Evolutionary conservation across 2,888 invertebrate species (phyloP).

Genomic region (Glomeris marginata): DNA sequence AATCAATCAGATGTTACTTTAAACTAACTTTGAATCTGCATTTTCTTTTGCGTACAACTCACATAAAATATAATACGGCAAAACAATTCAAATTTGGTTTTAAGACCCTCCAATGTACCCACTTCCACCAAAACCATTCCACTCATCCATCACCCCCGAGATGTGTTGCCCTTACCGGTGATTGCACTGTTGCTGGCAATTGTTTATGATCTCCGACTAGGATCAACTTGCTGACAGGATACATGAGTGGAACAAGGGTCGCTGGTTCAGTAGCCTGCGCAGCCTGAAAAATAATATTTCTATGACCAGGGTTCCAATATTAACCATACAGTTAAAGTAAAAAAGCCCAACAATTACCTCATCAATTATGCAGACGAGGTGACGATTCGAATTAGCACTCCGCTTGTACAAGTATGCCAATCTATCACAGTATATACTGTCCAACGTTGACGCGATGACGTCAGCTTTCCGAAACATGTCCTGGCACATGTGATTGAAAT

Average conservation of each 20-base stretch:
- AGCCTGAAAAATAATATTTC: constrained; percentile 75
- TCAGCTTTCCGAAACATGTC: constrained; percentile 39
- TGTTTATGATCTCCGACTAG: constrained; percentile 79
- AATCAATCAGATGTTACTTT: too few species aligned
- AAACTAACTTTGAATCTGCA: too few species aligned
- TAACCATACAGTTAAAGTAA: constrained; percentile 4
- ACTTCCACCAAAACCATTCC: too few species aligned
- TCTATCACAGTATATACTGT: constrained; percentile 27
- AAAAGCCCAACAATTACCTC: constrained; percentile 21
- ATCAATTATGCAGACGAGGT: constrained; percentile 22
- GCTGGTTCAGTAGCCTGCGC: constrained; percentile 75
- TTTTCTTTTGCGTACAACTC: too few species aligned
- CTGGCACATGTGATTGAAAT: too few species aligned
- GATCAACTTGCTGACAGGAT: constrained; percentile 56
- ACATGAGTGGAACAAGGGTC: constrained; percentile 58
- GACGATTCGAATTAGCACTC: not conserved
- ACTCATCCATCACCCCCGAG: too few species aligned
- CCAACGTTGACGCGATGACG: constrained; percentile 54
- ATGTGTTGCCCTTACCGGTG: constrained; percentile 46
- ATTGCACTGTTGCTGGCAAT: constrained; percentile 61
- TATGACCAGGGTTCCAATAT: constrained; percentile 19
- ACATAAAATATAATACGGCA: too few species aligned
- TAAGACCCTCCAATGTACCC: too few species aligned
- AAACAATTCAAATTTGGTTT: too few species aligned
- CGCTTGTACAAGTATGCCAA: too few species aligned